Base-by-base conservation (phyloP, 2,113 vertebrate genomes). In the Dromas ardeola region DNA sequence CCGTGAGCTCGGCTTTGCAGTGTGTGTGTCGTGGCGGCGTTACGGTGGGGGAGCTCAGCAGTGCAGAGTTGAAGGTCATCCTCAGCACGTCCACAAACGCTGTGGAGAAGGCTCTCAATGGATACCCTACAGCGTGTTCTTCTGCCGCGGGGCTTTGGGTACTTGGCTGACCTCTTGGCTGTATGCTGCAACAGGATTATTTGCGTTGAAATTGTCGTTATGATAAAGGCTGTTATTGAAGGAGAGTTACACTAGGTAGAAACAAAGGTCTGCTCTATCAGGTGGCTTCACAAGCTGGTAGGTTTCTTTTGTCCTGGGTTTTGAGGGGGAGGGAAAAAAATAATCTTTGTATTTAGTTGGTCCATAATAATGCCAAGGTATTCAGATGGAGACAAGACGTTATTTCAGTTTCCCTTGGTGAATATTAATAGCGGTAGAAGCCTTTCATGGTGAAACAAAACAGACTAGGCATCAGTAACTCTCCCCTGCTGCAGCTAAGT, bases 401-500 rank as follows among this genome's bases (percentile, higher is more conserved):
- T 77, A 53, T 87, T 95, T 95, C 38, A 10, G 42, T 86, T 84
- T 92, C 84, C 66, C 86, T 86, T 62, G 74, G 90, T 95, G 95
- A 90, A 77, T 94, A 89, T 96, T 95, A 88, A 88, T 86, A 86
- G 77, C 50, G 36, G 79, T 26, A 71, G 95, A 78, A 93, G 62
- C 53, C 23, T 93, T 95, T 92, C 62, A 30, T 10, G 15, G 94
- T 49, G 47, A 85, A 87, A 85, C 91, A 73, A 47, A 93, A 45
- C 94, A 86, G 90, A 11, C 36, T 5, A 79, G 89, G 84, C 91
- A 85, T 87, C 21, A 11, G 72, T 91, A 70, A 63, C 72, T 56
- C 70, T 92, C 30, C 65, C 6, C 61, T 70, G 29, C 90, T 62
- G 77, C 81, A 8, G 32, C 62, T 29, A 21, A 66, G 93, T 89